Percentiles rank a stretch among this genome's conserved stretches.
These are phyloP conservation scores for Cromileptes altivelis DNA, from an alignment of 2,113 vertebrate species.

Conservation along the genomic window DNA sequence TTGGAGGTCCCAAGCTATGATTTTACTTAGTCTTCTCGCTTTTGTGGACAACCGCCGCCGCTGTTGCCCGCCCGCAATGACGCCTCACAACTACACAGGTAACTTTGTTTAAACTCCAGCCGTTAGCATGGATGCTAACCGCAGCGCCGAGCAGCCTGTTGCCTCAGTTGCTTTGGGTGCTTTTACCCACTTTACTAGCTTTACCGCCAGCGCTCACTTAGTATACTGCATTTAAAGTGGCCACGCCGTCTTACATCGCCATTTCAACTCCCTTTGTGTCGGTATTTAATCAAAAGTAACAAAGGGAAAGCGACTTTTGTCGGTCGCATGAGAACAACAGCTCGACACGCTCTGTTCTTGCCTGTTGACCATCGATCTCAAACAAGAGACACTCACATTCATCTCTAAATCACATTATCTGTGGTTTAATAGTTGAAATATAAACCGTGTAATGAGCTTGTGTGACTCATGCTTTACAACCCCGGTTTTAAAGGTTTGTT, in stretches of 20 bases:
- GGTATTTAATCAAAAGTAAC: constrained; percentile 11
- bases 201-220: not conserved
- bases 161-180: constrained; percentile 10
- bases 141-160: constrained; percentile 48
- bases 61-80: constrained; percentile 32
- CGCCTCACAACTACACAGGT: constrained; percentile 73
- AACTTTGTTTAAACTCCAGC: constrained; percentile 80
- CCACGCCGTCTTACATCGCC: accelerated
- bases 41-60: constrained; percentile 47
- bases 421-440: not conserved
- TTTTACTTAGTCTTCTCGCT: not conserved
- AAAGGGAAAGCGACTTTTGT: constrained; percentile 41
- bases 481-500: not conserved
- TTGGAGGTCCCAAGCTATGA: constrained; percentile 1
- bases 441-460: accelerated
- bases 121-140: constrained; percentile 76
- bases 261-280: not conserved
- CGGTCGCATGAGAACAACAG: constrained; percentile 68
- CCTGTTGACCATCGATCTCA: constrained; percentile 39
- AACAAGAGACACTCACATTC: constrained; percentile 10
- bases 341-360: constrained; percentile 48
- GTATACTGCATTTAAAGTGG: accelerated
- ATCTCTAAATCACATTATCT: not conserved
- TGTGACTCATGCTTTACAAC: not conserved
- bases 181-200: constrained; percentile 23